Conservation (phyloP, 2,113 vertebrate species). For the Pygoscelis antarcticus region DNA sequence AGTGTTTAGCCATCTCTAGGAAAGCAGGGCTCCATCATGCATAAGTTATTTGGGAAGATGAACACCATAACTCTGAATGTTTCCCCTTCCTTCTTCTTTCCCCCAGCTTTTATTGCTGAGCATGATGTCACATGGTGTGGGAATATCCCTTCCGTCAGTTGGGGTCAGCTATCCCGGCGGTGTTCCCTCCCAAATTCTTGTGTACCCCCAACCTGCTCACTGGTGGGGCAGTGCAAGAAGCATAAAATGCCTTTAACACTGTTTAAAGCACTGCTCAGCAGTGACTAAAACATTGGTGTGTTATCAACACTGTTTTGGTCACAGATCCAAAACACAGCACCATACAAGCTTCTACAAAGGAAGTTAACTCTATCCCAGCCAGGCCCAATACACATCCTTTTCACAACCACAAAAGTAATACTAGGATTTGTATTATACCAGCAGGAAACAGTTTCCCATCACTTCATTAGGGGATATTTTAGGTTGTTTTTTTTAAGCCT, state of each 20-base stretch:
- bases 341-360: not conserved
- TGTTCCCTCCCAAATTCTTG: not conserved
- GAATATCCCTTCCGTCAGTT: not conserved
- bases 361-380: not conserved
- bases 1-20: not conserved
- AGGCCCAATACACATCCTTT: not conserved
- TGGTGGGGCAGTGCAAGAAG: not conserved
- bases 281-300: accelerated
- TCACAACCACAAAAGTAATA: not conserved
- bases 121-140: not conserved
- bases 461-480: not conserved
- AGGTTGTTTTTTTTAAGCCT: not conserved
- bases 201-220: accelerated
- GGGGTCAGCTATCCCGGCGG: not conserved
- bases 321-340: not conserved
- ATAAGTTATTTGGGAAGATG: not conserved
- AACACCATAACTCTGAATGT: not conserved
- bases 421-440: not conserved
- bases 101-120: not conserved
- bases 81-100: not conserved
- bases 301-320: not conserved
- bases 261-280: not conserved
- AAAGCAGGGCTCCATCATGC: not conserved
- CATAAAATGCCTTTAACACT: not conserved
- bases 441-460: not conserved